phyloP scores from a whole-genome alignment of 1,140 invertebrate species.

The Pentalonia nigronervosa region DNA sequence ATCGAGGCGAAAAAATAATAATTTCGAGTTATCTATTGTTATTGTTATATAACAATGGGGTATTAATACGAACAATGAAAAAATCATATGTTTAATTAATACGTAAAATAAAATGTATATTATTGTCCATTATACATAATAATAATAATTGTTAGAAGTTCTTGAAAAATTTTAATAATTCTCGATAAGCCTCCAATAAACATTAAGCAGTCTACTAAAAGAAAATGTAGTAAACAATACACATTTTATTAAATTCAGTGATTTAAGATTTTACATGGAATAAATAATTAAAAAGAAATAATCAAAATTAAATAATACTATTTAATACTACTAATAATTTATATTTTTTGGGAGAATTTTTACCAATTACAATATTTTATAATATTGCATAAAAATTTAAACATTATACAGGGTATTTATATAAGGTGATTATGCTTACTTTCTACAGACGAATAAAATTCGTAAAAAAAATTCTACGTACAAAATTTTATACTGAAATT shows the following conservation, averaged over 20 bases:
- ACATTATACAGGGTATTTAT: no score
- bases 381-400: no score
- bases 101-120: background rate
- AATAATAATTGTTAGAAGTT: background rate
- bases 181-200: background rate
- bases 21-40: constrained; percentile 24
- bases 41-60: constrained; percentile 31
- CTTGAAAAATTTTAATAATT: background rate
- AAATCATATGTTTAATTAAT: constrained; percentile 43
- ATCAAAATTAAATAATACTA: background rate
- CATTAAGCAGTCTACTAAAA: background rate
- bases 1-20: constrained; percentile 18
- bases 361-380: no score
- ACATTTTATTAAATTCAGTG: background rate
- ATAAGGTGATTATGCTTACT: no score
- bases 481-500: no score
- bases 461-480: no score
- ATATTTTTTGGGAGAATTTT: no score
- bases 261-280: background rate
- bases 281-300: background rate
- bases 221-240: background rate
- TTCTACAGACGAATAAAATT: no score
- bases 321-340: background rate
- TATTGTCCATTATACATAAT: background rate
- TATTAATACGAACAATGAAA: constrained; percentile 32